Percentiles rank a stretch among this genome's conserved stretches.
Evolutionary conservation across 2,113 vertebrate genomes (phyloP).

Genomic region (Scomber scombrus): DNA sequence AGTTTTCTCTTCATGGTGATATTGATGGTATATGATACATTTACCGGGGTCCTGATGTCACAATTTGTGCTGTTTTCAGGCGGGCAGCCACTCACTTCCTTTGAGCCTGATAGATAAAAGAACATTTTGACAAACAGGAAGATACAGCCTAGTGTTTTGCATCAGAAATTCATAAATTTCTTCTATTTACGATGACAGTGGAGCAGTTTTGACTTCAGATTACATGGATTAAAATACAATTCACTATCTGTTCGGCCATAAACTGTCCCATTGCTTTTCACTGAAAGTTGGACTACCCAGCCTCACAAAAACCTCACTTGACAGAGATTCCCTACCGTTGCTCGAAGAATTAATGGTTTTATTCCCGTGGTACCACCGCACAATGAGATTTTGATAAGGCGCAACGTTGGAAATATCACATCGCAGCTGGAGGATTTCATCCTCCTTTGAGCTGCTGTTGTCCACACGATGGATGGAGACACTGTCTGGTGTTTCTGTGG

Average conservation of each 20-base stretch:
- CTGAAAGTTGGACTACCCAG: neutral
- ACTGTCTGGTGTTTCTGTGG: constrained; percentile 75
- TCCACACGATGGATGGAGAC: constrained; percentile 49
- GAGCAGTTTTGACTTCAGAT: neutral
- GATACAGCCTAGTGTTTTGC: too few species aligned
- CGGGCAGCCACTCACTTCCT: constrained; percentile 31
- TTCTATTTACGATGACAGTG: neutral
- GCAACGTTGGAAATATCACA: constrained; percentile 76
- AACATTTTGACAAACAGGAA: neutral
- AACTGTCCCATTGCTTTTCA: too few species aligned
- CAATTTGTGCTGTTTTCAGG: constrained; percentile 8
- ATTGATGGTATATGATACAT: constrained; percentile 39
- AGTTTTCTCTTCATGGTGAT: constrained; percentile 51
- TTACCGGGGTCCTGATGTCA: neutral
- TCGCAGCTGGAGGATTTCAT: constrained; percentile 53
- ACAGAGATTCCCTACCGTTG: constrained; percentile 34
- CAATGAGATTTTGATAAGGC: constrained; percentile 66
- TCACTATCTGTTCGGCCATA: neutral
- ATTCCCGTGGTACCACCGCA: constrained; percentile 73
- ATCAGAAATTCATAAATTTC: neutral
- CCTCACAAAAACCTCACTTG: too few species aligned
- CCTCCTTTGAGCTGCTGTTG: constrained; percentile 48
- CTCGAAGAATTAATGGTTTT: neutral
- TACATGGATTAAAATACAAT: neutral
- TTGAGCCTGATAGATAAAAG: constrained; percentile 31